Evolutionary conservation across 2,888 invertebrate genomes (phyloP).

Genomic region (Lypha dubia): DNA sequence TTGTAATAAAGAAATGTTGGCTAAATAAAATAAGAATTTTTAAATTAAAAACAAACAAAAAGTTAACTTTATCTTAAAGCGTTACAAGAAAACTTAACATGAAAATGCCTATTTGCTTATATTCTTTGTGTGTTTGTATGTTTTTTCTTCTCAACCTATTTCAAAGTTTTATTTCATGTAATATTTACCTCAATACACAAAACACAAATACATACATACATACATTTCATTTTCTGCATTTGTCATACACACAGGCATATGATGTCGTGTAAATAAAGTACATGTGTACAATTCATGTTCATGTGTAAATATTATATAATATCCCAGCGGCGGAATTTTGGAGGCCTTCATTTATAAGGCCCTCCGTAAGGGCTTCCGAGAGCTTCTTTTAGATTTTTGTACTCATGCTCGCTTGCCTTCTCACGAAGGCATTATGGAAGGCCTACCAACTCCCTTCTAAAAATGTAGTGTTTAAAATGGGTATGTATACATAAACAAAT

Average conservation of each 20-base stretch:
- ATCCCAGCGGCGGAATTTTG: no score
- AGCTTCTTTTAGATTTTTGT: no score
- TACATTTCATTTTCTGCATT: constrained; percentile 36
- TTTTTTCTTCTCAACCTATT: neutral
- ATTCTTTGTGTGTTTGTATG: neutral
- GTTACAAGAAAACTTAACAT: neutral
- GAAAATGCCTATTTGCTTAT: neutral
- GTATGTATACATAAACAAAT: no score
- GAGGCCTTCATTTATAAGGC: no score
- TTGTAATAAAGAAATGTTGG: no score
- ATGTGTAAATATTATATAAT: constrained; percentile 55
- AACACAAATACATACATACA: constrained; percentile 19
- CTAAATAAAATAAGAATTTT: neutral
- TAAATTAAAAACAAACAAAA: neutral
- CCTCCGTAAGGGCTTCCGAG: no score
- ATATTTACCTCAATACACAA: constrained; percentile 24
- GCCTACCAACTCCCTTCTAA: no score
- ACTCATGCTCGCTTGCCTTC: no score
- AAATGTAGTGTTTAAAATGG: no score
- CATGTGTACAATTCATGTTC: neutral
- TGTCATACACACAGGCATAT: neutral
- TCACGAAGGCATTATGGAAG: no score
- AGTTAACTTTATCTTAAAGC: neutral
- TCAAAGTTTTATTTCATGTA: constrained; percentile 7
- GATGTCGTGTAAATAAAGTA: constrained; percentile 1